Evolutionary conservation across 2,888 invertebrate species (phyloP).

Genomic region (Cancer borealis): DNA sequence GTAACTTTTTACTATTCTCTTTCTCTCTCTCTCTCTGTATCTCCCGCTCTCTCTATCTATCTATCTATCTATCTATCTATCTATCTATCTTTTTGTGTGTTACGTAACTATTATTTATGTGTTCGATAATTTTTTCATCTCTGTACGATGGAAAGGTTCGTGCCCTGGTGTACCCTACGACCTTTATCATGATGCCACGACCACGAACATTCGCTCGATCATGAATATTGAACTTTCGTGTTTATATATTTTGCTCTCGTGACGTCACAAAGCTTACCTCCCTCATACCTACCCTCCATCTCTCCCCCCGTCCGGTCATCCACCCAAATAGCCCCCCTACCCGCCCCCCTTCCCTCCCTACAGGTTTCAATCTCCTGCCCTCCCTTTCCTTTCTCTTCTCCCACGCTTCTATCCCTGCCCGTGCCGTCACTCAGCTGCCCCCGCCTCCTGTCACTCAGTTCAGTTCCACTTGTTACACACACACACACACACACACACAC

Average conservation of each 20-base stretch:
- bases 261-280: neutral
- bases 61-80: too few relatives aligned
- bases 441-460: neutral
- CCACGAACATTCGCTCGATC: neutral
- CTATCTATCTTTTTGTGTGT: too few relatives aligned
- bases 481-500: too few relatives aligned
- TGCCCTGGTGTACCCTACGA: neutral
- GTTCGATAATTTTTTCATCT: neutral
- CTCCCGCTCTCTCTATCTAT: too few relatives aligned
- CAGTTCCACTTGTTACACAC: neutral
- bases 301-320: neutral
- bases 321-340: neutral
- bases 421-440: neutral
- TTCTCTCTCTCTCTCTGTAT: too few relatives aligned
- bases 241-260: neutral
- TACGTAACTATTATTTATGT: too few relatives aligned
- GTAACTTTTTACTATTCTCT: too few relatives aligned
- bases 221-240: neutral
- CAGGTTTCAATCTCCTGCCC: neutral
- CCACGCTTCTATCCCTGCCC: too few relatives aligned
- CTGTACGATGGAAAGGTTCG: neutral
- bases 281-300: neutral
- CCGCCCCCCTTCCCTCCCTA: neutral
- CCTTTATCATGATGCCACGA: neutral
- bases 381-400: neutral